These are phyloP conservation scores for Leptosomus discolor DNA, from an alignment of 2,113 vertebrate genomes.

Conservation along the genomic window DNA sequence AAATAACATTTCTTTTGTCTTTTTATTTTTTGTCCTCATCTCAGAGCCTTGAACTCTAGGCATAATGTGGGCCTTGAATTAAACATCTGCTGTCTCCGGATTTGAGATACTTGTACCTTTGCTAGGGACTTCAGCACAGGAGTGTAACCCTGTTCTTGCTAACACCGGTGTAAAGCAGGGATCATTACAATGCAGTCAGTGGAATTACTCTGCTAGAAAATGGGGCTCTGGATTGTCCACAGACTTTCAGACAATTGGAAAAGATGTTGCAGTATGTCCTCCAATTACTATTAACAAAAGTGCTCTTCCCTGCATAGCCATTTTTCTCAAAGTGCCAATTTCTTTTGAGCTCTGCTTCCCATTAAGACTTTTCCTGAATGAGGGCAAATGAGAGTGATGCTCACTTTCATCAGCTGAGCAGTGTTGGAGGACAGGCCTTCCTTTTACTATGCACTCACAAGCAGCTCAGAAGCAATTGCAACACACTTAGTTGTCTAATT, in stretches of 20 bases:
- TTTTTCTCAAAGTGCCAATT: slow-evolving; percentile 59
- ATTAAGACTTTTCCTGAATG: slow-evolving; percentile 55
- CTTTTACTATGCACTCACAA: slow-evolving; percentile 49
- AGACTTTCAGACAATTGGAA: slow-evolving; percentile 55
- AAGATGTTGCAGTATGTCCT: slow-evolving; percentile 49
- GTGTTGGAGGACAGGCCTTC: not conserved
- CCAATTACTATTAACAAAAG: slow-evolving; percentile 59
- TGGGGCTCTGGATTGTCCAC: slow-evolving; percentile 26
- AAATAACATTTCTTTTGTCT: slow-evolving; percentile 39
- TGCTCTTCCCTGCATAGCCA: slow-evolving; percentile 30
- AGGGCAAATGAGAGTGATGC: slow-evolving; percentile 58
- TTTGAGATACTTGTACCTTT: slow-evolving; percentile 2
- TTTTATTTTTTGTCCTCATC: slow-evolving; percentile 10
- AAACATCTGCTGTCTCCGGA: not conserved
- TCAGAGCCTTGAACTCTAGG: slow-evolving; percentile 27
- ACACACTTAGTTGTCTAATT: slow-evolving; percentile 42
- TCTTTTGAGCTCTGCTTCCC: slow-evolving; percentile 44
- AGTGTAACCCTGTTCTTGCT: not conserved
- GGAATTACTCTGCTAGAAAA: slow-evolving; percentile 12
- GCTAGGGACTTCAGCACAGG: not conserved
- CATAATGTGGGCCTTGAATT: slow-evolving; percentile 21
- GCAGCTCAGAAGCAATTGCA: slow-evolving; percentile 51
- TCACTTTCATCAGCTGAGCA: slow-evolving; percentile 40
- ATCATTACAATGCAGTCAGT: slow-evolving; percentile 7
- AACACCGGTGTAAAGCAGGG: not conserved